Evolutionary conservation across 2,113 vertebrate genomes (phyloP), one percentile per base, ranked within the genome.

Genomic region (Pantherophis guttatus): DNA sequence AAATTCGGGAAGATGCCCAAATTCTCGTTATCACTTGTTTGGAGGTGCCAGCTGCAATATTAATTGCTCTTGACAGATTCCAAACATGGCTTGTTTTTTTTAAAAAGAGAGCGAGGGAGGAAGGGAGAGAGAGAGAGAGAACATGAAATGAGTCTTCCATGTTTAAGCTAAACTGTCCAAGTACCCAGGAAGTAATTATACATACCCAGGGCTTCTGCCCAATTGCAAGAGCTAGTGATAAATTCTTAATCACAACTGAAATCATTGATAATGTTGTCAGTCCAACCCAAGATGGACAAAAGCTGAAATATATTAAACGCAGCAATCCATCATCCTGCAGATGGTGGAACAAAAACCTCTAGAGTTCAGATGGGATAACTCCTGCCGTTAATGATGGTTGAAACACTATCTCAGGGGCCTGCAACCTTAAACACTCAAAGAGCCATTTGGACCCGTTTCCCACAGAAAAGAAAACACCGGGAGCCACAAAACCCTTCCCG

Each of bases 271-370:
- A 97, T 87, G 93, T 97, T 98, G 97, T 98, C 98, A 98, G 97
- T 98, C 98, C 97, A 94, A 96, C 96, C 97, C 97, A 98, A 97
- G 98, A 98, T 97, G 98, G 97, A 98, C 98, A 98, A 98, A 98
- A 98, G 97, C 98, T 98, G 98, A 98, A 98, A 98, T 98, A 97
- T 98, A 98, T 98, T 98, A 98, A 98, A 98, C 97, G 97, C 95
- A 98, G 98, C 98, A 98, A 98, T 98, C 98, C 98, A 98, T 98
- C 98, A 98, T 98, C 95, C 97, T 92, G 95, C 98, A 98, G 98
- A 98, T 98, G 98, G 97, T 96, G 97, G 97, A 98, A 98, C 98
- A 98, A 97, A 97, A 98, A 97, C 98, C 98, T 96, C 95, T 93
- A 93, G 97, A 97, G 98, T 98, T 98, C 97, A 98, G 98, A 97